These are phyloP conservation scores for Lordiphosa stackelbergi DNA, from an alignment of 1,140 invertebrate species.

Conservation along the genomic window DNA sequence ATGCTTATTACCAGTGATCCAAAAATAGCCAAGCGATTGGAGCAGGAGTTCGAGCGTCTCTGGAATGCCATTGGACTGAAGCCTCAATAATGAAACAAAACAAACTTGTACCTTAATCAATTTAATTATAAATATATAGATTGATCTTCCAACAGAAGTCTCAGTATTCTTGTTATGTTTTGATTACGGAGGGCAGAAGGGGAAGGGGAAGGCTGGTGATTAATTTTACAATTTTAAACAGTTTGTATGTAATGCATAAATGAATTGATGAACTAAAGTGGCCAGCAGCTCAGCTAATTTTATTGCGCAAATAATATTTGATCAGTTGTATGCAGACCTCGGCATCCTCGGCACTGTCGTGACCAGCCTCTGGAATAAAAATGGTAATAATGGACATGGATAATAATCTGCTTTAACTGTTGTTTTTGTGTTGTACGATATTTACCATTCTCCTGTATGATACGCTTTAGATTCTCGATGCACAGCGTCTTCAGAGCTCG, in stretches of 20 bases:
- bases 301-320: conserved; percentile 74
- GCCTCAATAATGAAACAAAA: too few relatives aligned
- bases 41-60: conserved; percentile 20
- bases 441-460: conserved; percentile 94
- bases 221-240: conserved; percentile 25
- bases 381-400: not conserved
- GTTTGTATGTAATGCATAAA: conserved; percentile 26
- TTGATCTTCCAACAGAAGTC: conserved; percentile 13
- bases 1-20: conserved; percentile 16
- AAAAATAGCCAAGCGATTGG: conserved; percentile 7
- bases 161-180: conserved; percentile 24
- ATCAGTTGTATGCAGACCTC: conserved; percentile 85
- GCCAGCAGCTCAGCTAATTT: conserved; percentile 58
- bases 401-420: not conserved
- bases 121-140: conserved; percentile 27
- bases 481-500: conserved; percentile 91
- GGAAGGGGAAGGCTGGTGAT: not conserved
- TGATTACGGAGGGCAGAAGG: conserved; percentile 30
- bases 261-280: conserved; percentile 4
- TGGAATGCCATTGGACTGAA: conserved; percentile 3
- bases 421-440: too few relatives aligned
- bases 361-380: conserved; percentile 86
- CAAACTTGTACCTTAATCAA: conserved; percentile 1
- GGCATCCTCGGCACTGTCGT: conserved; percentile 98
- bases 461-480: conserved; percentile 92